Evolutionary conservation across 2,797 vertebrate species (phyloP).

Genomic region (Danio choprae): DNA sequence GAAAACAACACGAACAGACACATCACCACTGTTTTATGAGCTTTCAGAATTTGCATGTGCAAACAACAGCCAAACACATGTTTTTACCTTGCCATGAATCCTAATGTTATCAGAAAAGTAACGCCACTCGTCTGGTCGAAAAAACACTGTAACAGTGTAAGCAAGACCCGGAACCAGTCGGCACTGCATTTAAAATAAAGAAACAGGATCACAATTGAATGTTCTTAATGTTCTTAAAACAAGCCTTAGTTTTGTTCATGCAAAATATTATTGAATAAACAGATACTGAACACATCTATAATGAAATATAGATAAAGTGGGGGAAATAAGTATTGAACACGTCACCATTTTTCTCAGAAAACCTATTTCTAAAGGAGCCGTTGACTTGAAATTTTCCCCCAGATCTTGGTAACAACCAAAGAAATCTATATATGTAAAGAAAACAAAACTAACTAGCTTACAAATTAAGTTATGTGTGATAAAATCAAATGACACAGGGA

Average conservation of each 20-base stretch:
- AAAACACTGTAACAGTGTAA: slow-evolving; percentile 79
- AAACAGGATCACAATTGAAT: neutral
- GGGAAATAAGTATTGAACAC: no score
- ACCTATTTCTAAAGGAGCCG: no score
- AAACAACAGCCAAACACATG: neutral
- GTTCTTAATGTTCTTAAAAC: neutral
- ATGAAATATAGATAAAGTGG: no score
- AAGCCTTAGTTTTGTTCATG: neutral
- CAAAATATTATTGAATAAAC: neutral
- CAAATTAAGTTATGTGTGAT: no score
- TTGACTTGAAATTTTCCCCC: no score
- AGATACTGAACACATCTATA: no score
- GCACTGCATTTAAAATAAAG: slow-evolving; percentile 71
- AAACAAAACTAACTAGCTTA: no score
- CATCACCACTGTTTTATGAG: neutral
- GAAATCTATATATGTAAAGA: no score
- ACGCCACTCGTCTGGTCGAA: slow-evolving; percentile 90
- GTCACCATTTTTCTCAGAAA: no score
- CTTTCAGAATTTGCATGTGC: slow-evolving; percentile 1
- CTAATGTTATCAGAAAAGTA: slow-evolving; percentile 92
- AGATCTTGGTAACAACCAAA: no score
- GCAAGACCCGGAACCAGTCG: slow-evolving; percentile 89
- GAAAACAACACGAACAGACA: slow-evolving; percentile 22
- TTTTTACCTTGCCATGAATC: slow-evolving; percentile 88
- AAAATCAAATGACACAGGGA: no score